Evolutionary conservation across 2,113 vertebrate species (phyloP).

Genomic region (Jacana jacana): DNA sequence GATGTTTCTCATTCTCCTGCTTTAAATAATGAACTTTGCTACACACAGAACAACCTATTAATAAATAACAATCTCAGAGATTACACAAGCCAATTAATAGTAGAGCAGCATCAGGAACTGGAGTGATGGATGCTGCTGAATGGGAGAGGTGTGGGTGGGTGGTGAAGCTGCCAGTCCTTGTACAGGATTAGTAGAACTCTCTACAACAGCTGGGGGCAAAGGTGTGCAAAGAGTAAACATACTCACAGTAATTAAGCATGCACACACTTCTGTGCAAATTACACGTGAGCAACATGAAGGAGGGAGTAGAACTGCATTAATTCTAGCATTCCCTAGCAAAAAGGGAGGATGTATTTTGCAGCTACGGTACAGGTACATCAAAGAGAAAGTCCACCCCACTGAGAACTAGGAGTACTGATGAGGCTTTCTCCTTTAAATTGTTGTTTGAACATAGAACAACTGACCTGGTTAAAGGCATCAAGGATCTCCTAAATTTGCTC

Average conservation of each 20-base stretch:
- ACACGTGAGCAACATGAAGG: neutral
- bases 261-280: neutral
- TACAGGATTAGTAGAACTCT: neutral
- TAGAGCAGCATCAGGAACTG: neutral
- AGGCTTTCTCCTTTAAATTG: neutral
- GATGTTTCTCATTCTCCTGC: slow-evolving; percentile 39
- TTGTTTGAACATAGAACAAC: neutral
- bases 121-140: neutral
- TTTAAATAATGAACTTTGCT: slow-evolving; percentile 62
- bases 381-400: neutral
- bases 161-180: neutral
- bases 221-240: neutral
- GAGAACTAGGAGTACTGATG: neutral
- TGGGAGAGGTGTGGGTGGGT: neutral
- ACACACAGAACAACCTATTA: slow-evolving; percentile 55
- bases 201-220: neutral
- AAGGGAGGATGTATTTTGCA: neutral
- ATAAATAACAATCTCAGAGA: slow-evolving; percentile 65
- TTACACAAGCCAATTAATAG: slow-evolving; percentile 57
- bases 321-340: too few relatives aligned
- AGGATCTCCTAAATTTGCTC: neutral
- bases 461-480: neutral
- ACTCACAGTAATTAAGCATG: neutral
- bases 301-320: neutral
- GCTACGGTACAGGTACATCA: neutral